Evolutionary conservation across 2,113 vertebrate species (phyloP), one percentile per base, ranked within the genome.

Genomic region (Lepisosteus oculatus): DNA sequence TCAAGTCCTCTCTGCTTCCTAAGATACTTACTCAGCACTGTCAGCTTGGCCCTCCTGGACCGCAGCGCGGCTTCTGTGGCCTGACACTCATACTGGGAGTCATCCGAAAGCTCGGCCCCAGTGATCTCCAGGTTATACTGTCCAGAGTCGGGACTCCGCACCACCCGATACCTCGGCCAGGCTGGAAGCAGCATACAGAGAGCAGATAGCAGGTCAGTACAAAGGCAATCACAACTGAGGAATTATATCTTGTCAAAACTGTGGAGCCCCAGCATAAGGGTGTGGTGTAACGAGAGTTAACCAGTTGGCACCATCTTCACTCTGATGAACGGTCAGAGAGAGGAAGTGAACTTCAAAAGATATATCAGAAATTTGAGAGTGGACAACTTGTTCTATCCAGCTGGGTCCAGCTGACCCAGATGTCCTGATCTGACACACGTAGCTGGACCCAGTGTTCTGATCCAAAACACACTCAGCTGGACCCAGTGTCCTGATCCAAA

Each of bases 61-160:
- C 97, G 92, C 75, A 98, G 90, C 3, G 97, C 97, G 0, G 94
- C 96, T 85, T 98, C 96, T 0, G 97, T 98, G 79, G 97, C 97
- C 84, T 99, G 97, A 86, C 96, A 98, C 88, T 99, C 96, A 0
- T 96, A 99, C 17, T 91, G 85, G 4, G 96, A 97, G 59, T 98
- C 97, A 12, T 99, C 97, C 0, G 95, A 94, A 51, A 99, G 93
- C 74, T 96, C 93, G 0, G 97, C 90, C 0, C 91, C 82, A 3
- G 84, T 90, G 87, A 99, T 96, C 90, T 99, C 95, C 91, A 98
- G 81, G 87, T 98, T 98, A 89, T 95, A 95, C 83, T 97, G 95
- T 2, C 97, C 96, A 0, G 91, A 89, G 2, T 96, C 96, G 0
- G 94, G 85, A 0, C 93, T 89, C 63, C 94, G 92, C 67, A 94